Evolutionary conservation across 2,888 invertebrate species (phyloP).

Genomic region (Caenorhabditis plicata): DNA sequence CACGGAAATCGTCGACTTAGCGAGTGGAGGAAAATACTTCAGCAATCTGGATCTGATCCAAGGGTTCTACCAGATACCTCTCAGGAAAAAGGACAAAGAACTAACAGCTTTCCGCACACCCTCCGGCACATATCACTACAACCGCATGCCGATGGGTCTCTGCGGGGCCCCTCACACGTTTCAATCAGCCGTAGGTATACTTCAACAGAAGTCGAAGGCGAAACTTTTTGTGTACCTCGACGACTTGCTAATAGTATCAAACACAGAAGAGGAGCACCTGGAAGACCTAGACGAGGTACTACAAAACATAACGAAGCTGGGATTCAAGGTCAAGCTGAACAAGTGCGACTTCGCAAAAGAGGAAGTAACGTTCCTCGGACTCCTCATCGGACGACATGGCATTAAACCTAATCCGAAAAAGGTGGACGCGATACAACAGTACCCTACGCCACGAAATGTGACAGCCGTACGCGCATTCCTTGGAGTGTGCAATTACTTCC

Average conservation of each 20-base stretch:
- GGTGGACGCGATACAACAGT: slow-evolving; percentile 11
- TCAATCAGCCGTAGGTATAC: too few species aligned
- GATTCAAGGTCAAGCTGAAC: slow-evolving; percentile 5
- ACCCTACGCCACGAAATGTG: slow-evolving; percentile 13
- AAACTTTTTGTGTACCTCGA: slow-evolving; percentile 46
- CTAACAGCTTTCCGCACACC: slow-evolving; percentile 18
- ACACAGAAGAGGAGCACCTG: slow-evolving; percentile 25
- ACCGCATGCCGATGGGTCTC: slow-evolving; percentile 25
- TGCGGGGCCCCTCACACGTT: slow-evolving; percentile 12
- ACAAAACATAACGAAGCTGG: not conserved
- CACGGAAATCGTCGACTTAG: slow-evolving; percentile 13
- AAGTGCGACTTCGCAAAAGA: slow-evolving; percentile 17
- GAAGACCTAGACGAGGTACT: slow-evolving; percentile 24
- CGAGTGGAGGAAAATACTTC: slow-evolving; percentile 3
- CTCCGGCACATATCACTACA: slow-evolving; percentile 12
- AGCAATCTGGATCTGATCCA: slow-evolving; percentile 13
- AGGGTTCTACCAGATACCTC: slow-evolving; percentile 26
- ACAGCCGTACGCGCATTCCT: slow-evolving; percentile 33
- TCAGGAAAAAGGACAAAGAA: slow-evolving; percentile 3
- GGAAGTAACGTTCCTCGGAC: slow-evolving; percentile 25
- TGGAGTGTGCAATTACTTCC: slow-evolving; percentile 41
- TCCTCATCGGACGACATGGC: slow-evolving; percentile 8
- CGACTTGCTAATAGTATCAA: slow-evolving; percentile 41
- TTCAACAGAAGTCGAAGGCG: too few species aligned
- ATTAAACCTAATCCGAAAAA: slow-evolving; percentile 12